Conservation (phyloP, 2,113 vertebrate genomes). For the Triplophysa tibetana region DNA sequence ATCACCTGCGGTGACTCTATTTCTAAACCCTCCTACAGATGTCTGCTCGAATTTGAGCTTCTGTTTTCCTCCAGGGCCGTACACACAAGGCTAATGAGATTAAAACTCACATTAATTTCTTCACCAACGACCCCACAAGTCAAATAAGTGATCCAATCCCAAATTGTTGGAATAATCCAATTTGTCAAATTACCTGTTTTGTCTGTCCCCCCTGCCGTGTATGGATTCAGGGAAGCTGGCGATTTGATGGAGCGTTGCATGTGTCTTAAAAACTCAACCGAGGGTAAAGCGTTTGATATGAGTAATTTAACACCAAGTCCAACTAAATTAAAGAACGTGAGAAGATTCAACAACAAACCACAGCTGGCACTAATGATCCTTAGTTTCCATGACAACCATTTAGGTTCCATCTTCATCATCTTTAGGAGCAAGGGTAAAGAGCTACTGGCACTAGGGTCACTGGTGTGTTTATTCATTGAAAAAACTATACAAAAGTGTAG, state of each 20-base stretch:
- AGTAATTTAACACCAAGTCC: conserved; percentile 34
- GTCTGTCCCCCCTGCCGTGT: conserved; percentile 9
- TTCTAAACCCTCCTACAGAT: conserved; percentile 16
- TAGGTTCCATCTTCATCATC: conserved; percentile 10
- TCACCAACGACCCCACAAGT: conserved; percentile 1
- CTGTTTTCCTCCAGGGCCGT: neutral
- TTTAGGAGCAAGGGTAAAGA: conserved; percentile 22
- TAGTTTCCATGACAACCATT: conserved; percentile 32
- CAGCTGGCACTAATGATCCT: conserved; percentile 34
- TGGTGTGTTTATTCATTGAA: conserved; percentile 27
- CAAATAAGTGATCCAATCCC: conserved; percentile 17
- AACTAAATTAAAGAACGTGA: conserved; percentile 45
- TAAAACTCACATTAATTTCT: neutral
- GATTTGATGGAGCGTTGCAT: conserved; percentile 3
- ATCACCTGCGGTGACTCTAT: conserved; percentile 27
- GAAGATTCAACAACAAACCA: conserved; percentile 34
- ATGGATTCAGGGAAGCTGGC: neutral
- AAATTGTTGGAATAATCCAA: neutral
- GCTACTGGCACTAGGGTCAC: conserved; percentile 7
- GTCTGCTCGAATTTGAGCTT: neutral
- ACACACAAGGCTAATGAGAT: neutral
- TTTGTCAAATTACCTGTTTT: conserved; percentile 33
- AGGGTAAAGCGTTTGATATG: conserved; percentile 19
- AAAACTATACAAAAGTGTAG: neutral
- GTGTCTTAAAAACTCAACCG: conserved; percentile 2